phyloP scores from a whole-genome alignment of 2,888 invertebrate species.

The Lepidocyrtoides sp. region DNA sequence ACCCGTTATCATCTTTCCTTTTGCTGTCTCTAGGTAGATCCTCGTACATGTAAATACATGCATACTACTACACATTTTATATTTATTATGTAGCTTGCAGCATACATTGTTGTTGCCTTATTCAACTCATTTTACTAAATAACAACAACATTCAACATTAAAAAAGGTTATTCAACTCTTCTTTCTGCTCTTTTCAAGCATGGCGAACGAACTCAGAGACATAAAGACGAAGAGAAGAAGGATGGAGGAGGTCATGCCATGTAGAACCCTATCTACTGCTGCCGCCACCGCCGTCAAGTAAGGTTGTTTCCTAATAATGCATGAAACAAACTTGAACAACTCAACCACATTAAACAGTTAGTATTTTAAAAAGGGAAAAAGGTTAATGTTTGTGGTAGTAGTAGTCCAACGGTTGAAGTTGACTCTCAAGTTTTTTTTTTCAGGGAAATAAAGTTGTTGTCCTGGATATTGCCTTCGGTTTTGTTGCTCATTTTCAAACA shows the following conservation, averaged over 20 bases:
- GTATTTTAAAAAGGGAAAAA: neutral
- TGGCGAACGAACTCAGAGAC: neutral
- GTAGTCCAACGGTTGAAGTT: neutral
- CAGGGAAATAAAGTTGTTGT: neutral
- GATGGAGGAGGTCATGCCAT: constrained; percentile 1
- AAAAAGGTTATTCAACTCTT: constrained; percentile 44
- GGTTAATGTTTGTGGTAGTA: constrained; percentile 28
- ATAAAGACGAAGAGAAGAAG: neutral
- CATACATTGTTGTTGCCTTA: neutral
- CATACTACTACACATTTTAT: no score
- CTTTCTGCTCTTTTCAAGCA: neutral
- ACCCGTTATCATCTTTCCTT: neutral
- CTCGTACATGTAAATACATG: neutral
- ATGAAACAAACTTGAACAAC: constrained; percentile 25
- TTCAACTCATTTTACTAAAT: constrained; percentile 16
- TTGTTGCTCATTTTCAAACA: neutral
- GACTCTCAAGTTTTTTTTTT: neutral
- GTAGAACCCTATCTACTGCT: neutral
- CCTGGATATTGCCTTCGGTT: neutral
- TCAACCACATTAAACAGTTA: constrained; percentile 27
- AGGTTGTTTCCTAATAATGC: constrained; percentile 12
- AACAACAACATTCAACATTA: constrained; percentile 25
- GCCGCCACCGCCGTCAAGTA: neutral
- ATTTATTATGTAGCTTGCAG: neutral
- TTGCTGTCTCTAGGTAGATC: neutral